Percentiles rank a stretch among this genome's conserved stretches.
These are phyloP conservation scores for Pimephales promelas DNA, from an alignment of 2,113 vertebrate genomes.

Conservation along the genomic window DNA sequence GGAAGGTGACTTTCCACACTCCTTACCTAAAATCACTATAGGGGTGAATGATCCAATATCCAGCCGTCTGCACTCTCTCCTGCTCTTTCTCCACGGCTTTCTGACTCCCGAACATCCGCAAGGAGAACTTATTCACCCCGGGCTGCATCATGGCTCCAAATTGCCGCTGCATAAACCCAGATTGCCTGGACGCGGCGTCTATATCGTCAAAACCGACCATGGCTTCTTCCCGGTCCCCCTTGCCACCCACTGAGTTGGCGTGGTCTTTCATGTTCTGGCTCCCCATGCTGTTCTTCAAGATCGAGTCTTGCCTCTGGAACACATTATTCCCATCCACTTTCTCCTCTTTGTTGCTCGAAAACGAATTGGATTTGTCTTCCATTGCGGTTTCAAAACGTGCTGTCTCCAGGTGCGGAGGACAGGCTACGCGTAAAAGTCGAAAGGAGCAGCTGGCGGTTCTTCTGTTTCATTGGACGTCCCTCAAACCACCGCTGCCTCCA, in stretches of 20 bases:
- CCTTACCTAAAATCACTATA: conserved; percentile 99
- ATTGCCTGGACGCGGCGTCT: conserved; percentile 82
- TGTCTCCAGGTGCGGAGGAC: conserved; percentile 67
- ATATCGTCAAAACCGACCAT: conserved; percentile 86
- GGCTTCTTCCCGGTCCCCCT: conserved; percentile 88
- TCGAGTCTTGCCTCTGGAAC: conserved; percentile 80
- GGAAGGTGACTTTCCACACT: conserved; percentile 73
- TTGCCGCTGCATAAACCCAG: conserved; percentile 95
- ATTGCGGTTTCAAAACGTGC: conserved; percentile 72
- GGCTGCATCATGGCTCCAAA: conserved; percentile 98
- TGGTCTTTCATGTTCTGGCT: conserved; percentile 87
- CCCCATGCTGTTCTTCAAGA: conserved; percentile 78
- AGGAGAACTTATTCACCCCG: conserved; percentile 98
- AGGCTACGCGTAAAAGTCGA: conserved; percentile 68
- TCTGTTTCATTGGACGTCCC: conserved; percentile 74
- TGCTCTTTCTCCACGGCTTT: conserved; percentile 99
- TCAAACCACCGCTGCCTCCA: conserved; percentile 74
- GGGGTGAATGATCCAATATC: conserved; percentile 99
- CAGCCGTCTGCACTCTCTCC: conserved; percentile 96
- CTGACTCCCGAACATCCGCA: conserved; percentile 98
- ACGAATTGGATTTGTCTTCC: conserved; percentile 90
- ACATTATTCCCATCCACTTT: conserved; percentile 81
- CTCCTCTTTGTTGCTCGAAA: conserved; percentile 89
- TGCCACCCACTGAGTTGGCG: conserved; percentile 92
- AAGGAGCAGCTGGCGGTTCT: conserved; percentile 71